phyloP scores from a whole-genome alignment of 2,113 vertebrate species.

The Diadophis punctatus region DNA sequence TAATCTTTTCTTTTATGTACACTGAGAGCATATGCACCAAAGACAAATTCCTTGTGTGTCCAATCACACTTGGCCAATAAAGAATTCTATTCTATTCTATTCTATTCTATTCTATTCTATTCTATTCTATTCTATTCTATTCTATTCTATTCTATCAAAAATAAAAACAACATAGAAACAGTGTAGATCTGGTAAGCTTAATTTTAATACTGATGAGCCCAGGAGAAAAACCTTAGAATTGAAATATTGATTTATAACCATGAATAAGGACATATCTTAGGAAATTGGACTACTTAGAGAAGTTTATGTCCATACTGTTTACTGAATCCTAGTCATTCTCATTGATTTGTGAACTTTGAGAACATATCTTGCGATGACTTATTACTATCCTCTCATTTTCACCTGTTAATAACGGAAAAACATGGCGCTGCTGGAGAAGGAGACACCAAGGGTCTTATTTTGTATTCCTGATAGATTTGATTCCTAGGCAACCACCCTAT shows the following conservation, averaged over 20 bases:
- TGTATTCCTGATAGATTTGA: not conserved
- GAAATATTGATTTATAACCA: not conserved
- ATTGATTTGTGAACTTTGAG: not conserved
- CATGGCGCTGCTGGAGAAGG: not conserved
- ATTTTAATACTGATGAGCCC: conserved; percentile 7
- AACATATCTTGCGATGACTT: not conserved
- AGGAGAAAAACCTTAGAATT: conserved; percentile 4
- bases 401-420: not conserved
- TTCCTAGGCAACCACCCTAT: not conserved
- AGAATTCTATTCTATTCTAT: too few species aligned
- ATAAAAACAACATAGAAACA: not conserved
- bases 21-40: too few species aligned
- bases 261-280: not conserved
- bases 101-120: too few species aligned
- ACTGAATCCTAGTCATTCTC: not conserved
- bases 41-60: too few species aligned
- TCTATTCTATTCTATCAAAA: too few species aligned
- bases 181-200: conserved; percentile 13
- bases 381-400: not conserved
- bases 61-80: too few species aligned
- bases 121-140: too few species aligned
- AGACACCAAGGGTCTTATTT: not conserved
- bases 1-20: too few species aligned
- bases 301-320: not conserved
- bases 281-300: not conserved